Conservation (phyloP, 2,888 invertebrate species). For the Lasioglossum malachurum region DNA sequence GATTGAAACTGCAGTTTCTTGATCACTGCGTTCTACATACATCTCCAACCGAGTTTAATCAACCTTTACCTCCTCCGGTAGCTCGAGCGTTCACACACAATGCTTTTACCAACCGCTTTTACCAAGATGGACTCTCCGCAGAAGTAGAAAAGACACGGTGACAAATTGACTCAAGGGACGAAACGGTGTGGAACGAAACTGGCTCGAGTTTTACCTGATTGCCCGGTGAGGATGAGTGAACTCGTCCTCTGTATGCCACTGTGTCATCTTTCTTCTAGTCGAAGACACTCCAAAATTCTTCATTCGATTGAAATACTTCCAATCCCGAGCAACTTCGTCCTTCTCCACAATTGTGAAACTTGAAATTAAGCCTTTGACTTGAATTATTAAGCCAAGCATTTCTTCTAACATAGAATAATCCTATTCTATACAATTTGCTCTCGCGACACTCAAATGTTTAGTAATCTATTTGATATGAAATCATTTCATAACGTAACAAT, state of each 20-base stretch:
- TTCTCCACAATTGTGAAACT: too few relatives aligned
- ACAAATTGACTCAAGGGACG: not conserved
- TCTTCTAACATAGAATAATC: too few relatives aligned
- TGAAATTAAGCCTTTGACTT: too few relatives aligned
- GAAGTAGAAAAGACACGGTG: not conserved
- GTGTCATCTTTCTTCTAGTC: not conserved
- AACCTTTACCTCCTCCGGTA: not conserved
- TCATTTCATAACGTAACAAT: too few relatives aligned
- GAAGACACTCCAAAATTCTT: not conserved
- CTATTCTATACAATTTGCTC: too few relatives aligned
- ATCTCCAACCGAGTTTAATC: not conserved
- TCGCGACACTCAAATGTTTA: too few relatives aligned
- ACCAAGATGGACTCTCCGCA: not conserved
- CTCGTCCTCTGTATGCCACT: not conserved
- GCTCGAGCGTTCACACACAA: not conserved
- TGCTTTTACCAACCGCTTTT: not conserved
- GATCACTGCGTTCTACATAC: not conserved
- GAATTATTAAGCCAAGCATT: too few relatives aligned
- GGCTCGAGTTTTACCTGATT: not conserved
- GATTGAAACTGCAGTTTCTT: not conserved
- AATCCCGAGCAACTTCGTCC: too few relatives aligned
- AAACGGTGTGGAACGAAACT: not conserved
- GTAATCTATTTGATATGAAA: too few relatives aligned
- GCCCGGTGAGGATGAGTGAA: not conserved
- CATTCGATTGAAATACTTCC: not conserved